Evolutionary conservation across 2,888 invertebrate genomes (phyloP).

Genomic region (Andricus curvator): DNA sequence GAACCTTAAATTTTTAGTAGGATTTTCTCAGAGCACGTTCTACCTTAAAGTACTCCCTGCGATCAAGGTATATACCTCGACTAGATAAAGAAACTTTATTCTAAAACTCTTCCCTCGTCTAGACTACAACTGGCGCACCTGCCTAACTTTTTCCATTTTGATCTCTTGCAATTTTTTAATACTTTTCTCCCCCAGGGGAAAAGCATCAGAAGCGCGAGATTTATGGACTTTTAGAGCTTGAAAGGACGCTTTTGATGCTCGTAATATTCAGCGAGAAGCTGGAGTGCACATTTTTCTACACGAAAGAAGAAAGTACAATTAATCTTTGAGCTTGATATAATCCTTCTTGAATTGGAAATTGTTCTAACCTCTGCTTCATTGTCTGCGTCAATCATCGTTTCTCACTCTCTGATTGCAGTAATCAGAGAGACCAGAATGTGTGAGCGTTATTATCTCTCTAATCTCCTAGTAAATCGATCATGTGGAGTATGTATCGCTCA

Average conservation of each 20-base stretch:
- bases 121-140: background rate
- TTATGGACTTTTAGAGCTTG: constrained; percentile 47
- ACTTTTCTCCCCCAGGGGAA: constrained; percentile 29
- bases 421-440: constrained; percentile 13
- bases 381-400: background rate
- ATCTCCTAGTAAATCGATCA: constrained; percentile 22
- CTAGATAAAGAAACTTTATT: background rate
- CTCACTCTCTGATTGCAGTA: background rate
- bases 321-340: background rate
- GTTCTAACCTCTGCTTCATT: background rate
- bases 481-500: constrained; percentile 12
- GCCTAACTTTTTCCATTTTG: background rate
- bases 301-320: background rate
- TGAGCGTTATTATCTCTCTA: constrained; percentile 27
- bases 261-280: background rate
- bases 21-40: constrained; percentile 11
- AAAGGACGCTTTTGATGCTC: constrained; percentile 41
- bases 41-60: background rate
- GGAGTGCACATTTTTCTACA: background rate
- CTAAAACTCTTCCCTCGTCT: background rate
- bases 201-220: constrained; percentile 49
- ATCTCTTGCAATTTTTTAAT: constrained; percentile 13
- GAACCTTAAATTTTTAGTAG: constrained; percentile 28
- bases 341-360: background rate
- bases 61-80: constrained; percentile 1